These are phyloP conservation scores for Geophilus truncorum DNA, from an alignment of 2,888 invertebrate genomes.

Conservation along the genomic window DNA sequence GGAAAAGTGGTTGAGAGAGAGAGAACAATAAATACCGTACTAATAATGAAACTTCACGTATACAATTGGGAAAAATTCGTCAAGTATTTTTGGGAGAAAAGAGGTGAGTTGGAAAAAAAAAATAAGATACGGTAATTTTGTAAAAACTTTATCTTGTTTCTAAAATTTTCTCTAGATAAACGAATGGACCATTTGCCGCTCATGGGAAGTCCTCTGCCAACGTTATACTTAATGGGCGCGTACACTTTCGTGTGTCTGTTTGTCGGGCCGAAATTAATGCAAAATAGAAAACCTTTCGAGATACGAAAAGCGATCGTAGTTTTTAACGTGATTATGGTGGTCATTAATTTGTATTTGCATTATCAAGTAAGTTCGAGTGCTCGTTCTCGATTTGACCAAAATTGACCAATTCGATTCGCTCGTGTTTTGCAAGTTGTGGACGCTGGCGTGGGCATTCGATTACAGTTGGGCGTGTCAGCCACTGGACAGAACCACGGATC, in stretches of 20 bases:
- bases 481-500: not conserved
- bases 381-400: too few relatives aligned
- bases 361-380: slow-evolving; percentile 67
- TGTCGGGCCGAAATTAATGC: slow-evolving; percentile 80
- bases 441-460: not conserved
- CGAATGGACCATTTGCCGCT: slow-evolving; percentile 80
- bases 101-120: not conserved
- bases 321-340: slow-evolving; percentile 83
- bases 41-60: not conserved
- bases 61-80: not conserved
- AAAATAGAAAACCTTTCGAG: slow-evolving; percentile 79
- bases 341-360: slow-evolving; percentile 85
- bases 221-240: slow-evolving; percentile 69
- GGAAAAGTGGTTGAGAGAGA: too few relatives aligned
- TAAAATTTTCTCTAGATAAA: slow-evolving; percentile 64
- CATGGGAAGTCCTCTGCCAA: slow-evolving; percentile 87
- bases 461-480: not conserved
- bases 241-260: slow-evolving; percentile 78
- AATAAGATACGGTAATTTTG: not conserved
- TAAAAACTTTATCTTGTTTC: not conserved
- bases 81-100: not conserved
- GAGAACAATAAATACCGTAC: too few relatives aligned
- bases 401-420: too few relatives aligned
- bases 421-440: not conserved
- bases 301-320: slow-evolving; percentile 70